Evolutionary conservation across 2,797 vertebrate species (phyloP), one percentile per base, ranked within the genome.

Genomic region (Myotis myotis): DNA sequence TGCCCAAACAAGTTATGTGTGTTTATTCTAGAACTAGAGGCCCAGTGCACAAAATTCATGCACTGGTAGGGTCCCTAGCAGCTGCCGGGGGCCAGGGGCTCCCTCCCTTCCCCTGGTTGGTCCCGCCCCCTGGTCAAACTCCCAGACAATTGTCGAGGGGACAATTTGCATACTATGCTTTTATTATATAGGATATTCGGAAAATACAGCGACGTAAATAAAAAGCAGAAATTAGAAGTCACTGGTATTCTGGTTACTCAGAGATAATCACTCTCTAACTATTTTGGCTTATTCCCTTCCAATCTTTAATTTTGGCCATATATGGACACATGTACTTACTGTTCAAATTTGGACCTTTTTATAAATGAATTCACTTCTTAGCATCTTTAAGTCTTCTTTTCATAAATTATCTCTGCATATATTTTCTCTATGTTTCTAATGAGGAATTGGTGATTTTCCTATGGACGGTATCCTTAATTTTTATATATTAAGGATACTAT

Each of bases 191-290:
- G 28, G 12, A 19, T 90, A 74, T 74, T 88, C 36, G 5, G 68
- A 28, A 93, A 87, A 72, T 57, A 38, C 23, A 90, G 66, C 90
- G 51, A 51, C 74, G 7, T 87, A 71, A 87, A 79, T 87, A 44
- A 75, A 94, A 92, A 76, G 44, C 57, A 86, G 55, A 96, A 87
- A 78, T 68, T 78, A 57, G n/a, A 85, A 72, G 22, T 91, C 13
- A 75, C 6, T 84, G 66, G 41, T 47, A 55, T 16, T 86, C n/a
- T 94, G 25, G 23, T 38, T 87, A 85, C 80, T 86, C 87, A 86
- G 68, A 94, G 64, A 64, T 53, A 44, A 70, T 60, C 36, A 74
- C n/a, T 71, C 3, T 74, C 3, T 74, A 96, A 68, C 36, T 87
- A 41, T 74, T 90, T 72, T 95, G 36, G 9, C 33, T 33, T 60